Evolutionary conservation across 2,113 vertebrate species (phyloP).

Genomic region (Bucco capensis): DNA sequence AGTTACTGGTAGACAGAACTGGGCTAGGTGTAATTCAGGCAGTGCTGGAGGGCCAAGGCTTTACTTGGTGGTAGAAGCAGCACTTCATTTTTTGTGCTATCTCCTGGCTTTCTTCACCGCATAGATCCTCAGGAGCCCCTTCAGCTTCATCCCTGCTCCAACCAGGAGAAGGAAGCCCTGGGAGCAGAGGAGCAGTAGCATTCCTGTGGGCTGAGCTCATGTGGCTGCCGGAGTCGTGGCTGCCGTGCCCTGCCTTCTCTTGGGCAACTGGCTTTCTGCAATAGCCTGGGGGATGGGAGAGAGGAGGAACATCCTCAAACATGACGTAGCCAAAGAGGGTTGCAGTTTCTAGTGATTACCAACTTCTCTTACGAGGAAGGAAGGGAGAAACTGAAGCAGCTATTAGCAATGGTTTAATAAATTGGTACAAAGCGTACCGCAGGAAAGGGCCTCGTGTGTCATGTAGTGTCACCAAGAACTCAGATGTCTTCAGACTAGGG

Average conservation of each 20-base stretch:
- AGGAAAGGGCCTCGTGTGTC: neutral
- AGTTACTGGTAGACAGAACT: neutral
- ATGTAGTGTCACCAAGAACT: neutral
- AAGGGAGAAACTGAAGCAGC: neutral
- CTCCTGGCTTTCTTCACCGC: neutral
- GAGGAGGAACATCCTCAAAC: neutral
- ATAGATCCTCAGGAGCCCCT: neutral
- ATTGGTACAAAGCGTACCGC: neutral
- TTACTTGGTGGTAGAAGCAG: neutral
- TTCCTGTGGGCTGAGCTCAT: neutral
- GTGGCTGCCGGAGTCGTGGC: accelerated
- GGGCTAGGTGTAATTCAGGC: accelerated
- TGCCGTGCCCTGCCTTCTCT: neutral
- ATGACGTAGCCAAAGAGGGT: accelerated
- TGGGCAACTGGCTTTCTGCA: neutral
- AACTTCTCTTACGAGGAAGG: neutral
- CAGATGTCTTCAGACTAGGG: neutral
- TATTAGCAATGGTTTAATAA: neutral
- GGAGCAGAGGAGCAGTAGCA: neutral
- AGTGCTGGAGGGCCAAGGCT: neutral
- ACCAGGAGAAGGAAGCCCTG: neutral
- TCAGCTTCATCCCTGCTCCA: neutral
- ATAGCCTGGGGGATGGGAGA: neutral
- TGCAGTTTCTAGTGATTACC: neutral
- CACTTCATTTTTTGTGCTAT: neutral